Base-by-base conservation (phyloP, 2,113 vertebrate genomes). In the Hypocryptadius cinnamomeus region DNA sequence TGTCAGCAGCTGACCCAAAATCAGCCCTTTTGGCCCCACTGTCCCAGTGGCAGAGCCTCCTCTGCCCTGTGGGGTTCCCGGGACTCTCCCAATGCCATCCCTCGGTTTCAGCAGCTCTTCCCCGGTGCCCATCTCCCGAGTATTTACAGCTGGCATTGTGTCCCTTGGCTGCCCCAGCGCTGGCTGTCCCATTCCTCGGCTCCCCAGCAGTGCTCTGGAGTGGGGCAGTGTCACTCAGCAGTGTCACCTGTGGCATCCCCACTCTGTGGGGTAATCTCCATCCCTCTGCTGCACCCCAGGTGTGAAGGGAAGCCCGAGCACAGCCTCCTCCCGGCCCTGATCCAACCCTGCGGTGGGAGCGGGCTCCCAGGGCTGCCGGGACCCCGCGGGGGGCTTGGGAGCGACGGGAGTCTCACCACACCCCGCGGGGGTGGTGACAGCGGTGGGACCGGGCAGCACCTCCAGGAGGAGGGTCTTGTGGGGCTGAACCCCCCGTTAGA, bases 31-130 rank as follows among this genome's bases (percentile, higher is more conserved):
- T n/a, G 17, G 5, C 63, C 61, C 4, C 4, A 3, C 1, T 9
- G 45, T 53, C 20, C 4, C 2, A 8, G 2, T 0, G 28, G 50
- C 30, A 18, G n/a, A 70, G 9, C 15, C 28, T 42, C 22, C 54
- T 33, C 44, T 31, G 22, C 0, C 3, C 44, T 31, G 21, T 0
- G 1, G 9, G 4, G 3, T 1, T 69, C 47, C 4, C 3, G 1
- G 30, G 20, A 37, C 51, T 69, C 7, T 81, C 31, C 50, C 70
- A 68, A 1, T 18, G 1, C 57, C 3, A 15, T 7, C 17, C 70
- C 44, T 24, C 0, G 3, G 19, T 31, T 48, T 28, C 33, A 53
- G 18, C 3, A 11, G 25, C 6, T 50, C 35, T 42, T 28, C 19
- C 54, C 45, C 2, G 2, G 30, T 2, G 14, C 20, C 86, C 33